Base-by-base conservation (phyloP, 2,113 vertebrate species). In the Microcebus griseorufus region DNA sequence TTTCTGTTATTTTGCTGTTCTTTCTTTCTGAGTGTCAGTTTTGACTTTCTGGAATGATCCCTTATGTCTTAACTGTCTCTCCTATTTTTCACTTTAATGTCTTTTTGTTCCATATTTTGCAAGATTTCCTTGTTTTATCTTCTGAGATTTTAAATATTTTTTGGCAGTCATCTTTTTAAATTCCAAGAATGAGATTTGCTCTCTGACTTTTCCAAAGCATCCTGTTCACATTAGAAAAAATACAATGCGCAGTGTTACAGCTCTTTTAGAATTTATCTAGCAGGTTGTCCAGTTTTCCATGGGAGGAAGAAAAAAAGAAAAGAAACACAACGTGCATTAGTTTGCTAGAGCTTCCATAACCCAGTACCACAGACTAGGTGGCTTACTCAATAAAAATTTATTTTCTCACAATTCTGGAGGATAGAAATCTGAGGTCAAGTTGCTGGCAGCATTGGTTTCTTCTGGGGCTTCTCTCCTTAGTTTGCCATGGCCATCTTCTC, bases 31-130 rank as follows among this genome's bases (percentile, higher is more conserved):
- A 96, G 69, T 69, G 42, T 20, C 45, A 76, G 12, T 60, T 83
- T 58, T 2, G n/a, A 48, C 53, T 95, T 96, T 69, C 55, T 93
- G 39, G 29, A 93, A 65, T 67, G 45, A 93, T 75, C 27, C 48
- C 58, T 75, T 62, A 48, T 37, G 69, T 92, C 64, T 89, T 92
- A 64, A 75, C 9, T 48, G 79, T 84, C 51, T 65, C 23, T 51
- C 5, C 22, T 91, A 51, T 90, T 78, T 82, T 86, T 93, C 84
- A 80, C 48, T 88, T 95, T 94, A 72, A 91, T 51, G 17, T 92
- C 23, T 88, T 88, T 82, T 95, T 91, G 60, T 90, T 45, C 39
- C 48, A 27, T 89, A 83, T 80, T 76, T 89, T 53, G 14, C 45
- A 60, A 93, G 58, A 87, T 82, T 60, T 93, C 80, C 10, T 90